Evolutionary conservation across 2,888 invertebrate genomes (phyloP).

Genomic region (Dolomedes plantarius): DNA sequence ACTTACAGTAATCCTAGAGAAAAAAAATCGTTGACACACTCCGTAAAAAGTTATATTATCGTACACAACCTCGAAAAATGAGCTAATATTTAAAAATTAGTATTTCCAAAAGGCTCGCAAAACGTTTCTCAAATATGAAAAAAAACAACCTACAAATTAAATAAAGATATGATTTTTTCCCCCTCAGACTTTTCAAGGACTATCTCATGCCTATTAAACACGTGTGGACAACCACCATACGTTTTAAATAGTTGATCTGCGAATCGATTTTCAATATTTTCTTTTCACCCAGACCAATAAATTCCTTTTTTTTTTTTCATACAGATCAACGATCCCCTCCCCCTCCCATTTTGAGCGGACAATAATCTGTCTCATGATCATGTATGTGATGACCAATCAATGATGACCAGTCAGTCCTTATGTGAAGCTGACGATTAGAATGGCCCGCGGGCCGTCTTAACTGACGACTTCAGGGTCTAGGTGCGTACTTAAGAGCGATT

Average conservation of each 20-base stretch:
- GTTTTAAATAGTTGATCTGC: neutral
- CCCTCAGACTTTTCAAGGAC: neutral
- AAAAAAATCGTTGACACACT: no score
- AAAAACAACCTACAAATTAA: no score
- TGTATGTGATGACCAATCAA: conserved; percentile 8
- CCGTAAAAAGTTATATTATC: no score
- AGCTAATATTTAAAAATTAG: no score
- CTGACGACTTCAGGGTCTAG: conserved; percentile 62
- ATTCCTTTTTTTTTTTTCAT: neutral
- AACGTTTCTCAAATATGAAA: no score
- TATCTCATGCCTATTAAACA: neutral
- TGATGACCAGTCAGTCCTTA: conserved; percentile 4
- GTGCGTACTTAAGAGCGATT: conserved; percentile 70
- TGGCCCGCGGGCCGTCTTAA: conserved; percentile 43
- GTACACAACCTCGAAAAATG: no score
- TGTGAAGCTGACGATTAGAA: neutral
- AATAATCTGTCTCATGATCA: conserved; percentile 12
- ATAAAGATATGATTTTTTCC: no score
- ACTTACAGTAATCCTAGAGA: no score
- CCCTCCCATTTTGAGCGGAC: neutral
- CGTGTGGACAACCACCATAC: neutral
- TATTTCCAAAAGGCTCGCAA: no score
- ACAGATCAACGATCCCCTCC: neutral
- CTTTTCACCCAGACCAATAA: neutral
- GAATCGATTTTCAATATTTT: conserved; percentile 2